phyloP scores from a whole-genome alignment of 1,140 invertebrate genomes.

The Cydia fagiglandana region DNA sequence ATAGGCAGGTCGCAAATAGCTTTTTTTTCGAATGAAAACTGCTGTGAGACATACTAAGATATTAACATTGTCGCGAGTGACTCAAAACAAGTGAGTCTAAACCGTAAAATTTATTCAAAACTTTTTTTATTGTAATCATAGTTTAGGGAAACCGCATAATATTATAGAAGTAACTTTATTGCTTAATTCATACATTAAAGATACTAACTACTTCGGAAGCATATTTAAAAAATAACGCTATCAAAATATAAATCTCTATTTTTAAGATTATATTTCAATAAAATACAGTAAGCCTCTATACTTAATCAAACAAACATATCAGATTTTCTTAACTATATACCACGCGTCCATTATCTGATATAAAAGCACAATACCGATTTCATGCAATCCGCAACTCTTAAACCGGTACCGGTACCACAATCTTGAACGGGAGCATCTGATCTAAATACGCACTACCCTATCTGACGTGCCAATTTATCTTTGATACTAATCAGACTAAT shows the following conservation, averaged over 20 bases:
- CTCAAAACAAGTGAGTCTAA: no score
- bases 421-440: constrained; percentile 18
- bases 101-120: no score
- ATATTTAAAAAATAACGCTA: no score
- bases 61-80: no score
- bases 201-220: no score
- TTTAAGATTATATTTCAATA: background rate
- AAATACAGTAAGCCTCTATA: background rate
- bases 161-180: no score
- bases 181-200: no score
- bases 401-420: constrained; percentile 15
- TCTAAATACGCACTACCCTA: constrained; percentile 16
- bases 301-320: constrained; percentile 7
- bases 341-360: constrained; percentile 10
- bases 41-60: no score
- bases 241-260: background rate
- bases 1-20: no score
- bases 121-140: no score
- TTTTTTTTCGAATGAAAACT: no score
- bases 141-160: no score
- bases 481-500: background rate
- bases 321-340: constrained; percentile 2
- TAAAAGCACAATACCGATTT: constrained; percentile 14
- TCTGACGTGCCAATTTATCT: background rate
- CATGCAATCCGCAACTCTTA: constrained; percentile 11